Percentiles rank a stretch among this genome's conserved stretches.
phyloP scores from a whole-genome alignment of 2,888 invertebrate genomes.

The Drosophila vallismaia region DNA sequence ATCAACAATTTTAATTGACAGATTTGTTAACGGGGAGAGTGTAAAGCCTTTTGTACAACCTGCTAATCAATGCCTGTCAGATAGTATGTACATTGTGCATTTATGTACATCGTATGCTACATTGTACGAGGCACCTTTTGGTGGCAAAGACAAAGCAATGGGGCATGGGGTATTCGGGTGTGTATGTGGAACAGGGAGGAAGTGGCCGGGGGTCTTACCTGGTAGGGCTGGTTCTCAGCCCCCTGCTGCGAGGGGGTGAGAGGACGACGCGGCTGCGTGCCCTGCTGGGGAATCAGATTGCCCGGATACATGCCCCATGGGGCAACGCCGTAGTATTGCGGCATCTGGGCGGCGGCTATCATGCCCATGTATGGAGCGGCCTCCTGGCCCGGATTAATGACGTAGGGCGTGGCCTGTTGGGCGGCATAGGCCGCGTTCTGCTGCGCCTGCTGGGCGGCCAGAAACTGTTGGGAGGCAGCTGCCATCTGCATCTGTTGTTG shows the following conservation, averaged over 20 bases:
- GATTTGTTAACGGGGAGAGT: constrained; percentile 11
- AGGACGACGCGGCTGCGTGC: constrained; percentile 89
- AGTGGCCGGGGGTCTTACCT: constrained; percentile 79
- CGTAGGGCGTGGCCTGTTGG: constrained; percentile 91
- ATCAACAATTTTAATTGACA: background rate
- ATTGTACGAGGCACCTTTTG: constrained; percentile 1
- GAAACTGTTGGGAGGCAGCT: constrained; percentile 88
- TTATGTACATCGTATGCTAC: constrained; percentile 12
- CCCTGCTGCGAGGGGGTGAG: constrained; percentile 90
- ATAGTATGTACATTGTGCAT: constrained; percentile 35
- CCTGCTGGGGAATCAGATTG: constrained; percentile 88
- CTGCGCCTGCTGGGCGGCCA: constrained; percentile 91
- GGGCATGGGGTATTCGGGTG: background rate
- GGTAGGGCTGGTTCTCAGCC: constrained; percentile 84
- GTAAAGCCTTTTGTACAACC: constrained; percentile 18
- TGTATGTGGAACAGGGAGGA: background rate
- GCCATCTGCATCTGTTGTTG: constrained; percentile 90
- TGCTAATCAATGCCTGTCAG: constrained; percentile 17
- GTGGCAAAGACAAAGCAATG: background rate
- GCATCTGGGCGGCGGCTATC: constrained; percentile 92
- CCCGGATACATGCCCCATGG: constrained; percentile 97
- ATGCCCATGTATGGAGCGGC: constrained; percentile 92
- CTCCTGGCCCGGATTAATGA: constrained; percentile 92
- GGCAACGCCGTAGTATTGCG: constrained; percentile 94
- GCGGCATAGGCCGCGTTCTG: constrained; percentile 86